Evolutionary conservation across 92 coral and sea anemone genomes (phyloP).

Genomic region (Palythoa grandiflora): DNA sequence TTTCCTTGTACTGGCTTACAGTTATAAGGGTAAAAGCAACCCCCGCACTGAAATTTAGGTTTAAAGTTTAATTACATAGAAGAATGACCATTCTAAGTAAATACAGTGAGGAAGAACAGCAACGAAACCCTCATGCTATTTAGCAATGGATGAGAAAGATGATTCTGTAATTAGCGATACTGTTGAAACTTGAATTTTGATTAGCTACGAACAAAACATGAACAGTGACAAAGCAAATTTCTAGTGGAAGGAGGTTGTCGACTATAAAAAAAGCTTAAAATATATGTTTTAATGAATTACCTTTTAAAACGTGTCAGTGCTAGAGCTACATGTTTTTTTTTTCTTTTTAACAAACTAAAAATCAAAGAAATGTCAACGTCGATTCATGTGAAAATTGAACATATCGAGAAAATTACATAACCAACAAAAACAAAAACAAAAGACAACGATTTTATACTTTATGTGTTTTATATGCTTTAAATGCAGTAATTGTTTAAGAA

Average conservation of each 20-base stretch:
- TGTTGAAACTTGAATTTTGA: conserved; percentile 8
- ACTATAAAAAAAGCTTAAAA: neutral
- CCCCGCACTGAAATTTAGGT: neutral
- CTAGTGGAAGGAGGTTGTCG: neutral
- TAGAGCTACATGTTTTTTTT: neutral
- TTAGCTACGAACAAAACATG: neutral
- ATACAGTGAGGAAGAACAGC: conserved; percentile 13
- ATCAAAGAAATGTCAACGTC: neutral
- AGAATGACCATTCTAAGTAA: neutral
- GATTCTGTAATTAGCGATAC: neutral
- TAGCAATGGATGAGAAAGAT: neutral
- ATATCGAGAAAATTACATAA: neutral
- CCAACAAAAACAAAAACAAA: neutral
- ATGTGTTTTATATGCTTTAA: no score
- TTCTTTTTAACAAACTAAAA: neutral
- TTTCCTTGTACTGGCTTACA: neutral
- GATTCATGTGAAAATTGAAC: neutral
- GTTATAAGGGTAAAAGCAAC: neutral
- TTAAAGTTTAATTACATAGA: conserved; percentile 17
- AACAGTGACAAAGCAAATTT: neutral
- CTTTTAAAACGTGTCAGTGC: neutral
- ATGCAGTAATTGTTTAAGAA: no score
- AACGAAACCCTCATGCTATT: neutral
- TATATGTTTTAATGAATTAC: neutral
- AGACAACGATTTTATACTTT: no score